Base-by-base conservation (phyloP, 2,113 vertebrate genomes). In the Pseudolaguvia tuberculata region DNA sequence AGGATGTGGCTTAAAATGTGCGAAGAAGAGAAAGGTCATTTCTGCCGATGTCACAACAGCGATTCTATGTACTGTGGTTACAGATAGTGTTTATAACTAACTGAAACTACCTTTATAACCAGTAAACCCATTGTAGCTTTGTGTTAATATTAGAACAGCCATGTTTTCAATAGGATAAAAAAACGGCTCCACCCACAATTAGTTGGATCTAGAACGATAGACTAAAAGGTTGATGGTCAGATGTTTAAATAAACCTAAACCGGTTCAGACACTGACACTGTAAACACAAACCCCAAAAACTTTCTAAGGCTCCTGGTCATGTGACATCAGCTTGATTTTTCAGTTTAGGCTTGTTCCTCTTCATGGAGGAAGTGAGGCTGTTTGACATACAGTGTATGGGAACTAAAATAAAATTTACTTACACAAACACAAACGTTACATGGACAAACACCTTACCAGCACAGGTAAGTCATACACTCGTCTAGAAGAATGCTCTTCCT, bases 341-440 rank as follows among this genome's bases (percentile, higher is more conserved):
- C 57, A 48, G 18, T 48, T 59, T 57, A 35, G 13, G 20, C 18
- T 62, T 35, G 47, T 52, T 62, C 57, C n/a, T 62, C 4, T 51
- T 73, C 57, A 62, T 47, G 39, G 57, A 73, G 71, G 71, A 73
- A 73, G 57, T 71, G 53, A 71, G 15, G 53, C 57, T 10, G 39
- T 62, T 62, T 27, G 17, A 14, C 3, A 70, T 18, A 4, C 4
- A 9, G 13, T 11, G 29, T 21, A 42, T 21, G 12, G 57, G 57
- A 62, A 62, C 13, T 72, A 31, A 51, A 50, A 31, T 29, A 70
- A 70, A 25, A 23, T 55, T 17, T 31, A 23, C 27, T 13, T 45
- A 70, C 29, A 55, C 21, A 47, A 27, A 69, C 6, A 35, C 25
- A 35, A 18, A 42, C 39, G 1, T 1, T 9, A 42, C 39, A 42